These are phyloP conservation scores for Trichosurus vulpecula DNA, from an alignment of 2,797 vertebrate genomes.

Conservation along the genomic window DNA sequence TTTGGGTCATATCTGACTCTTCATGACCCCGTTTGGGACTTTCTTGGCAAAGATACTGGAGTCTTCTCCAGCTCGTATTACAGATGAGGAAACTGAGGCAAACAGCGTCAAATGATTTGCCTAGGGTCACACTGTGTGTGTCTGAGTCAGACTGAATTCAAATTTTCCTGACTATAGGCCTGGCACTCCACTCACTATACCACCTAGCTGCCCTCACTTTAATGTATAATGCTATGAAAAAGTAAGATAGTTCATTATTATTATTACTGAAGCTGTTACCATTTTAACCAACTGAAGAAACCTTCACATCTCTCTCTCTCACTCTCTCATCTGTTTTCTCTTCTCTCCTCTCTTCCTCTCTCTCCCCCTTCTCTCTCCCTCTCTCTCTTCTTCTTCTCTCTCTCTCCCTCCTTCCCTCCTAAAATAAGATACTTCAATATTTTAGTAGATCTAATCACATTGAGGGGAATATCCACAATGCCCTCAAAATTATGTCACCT, in stretches of 20 bases:
- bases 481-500: too few species aligned
- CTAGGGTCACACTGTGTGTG: neutral
- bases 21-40: neutral
- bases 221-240: neutral
- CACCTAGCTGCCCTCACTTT: neutral
- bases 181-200: neutral
- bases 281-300: too few species aligned
- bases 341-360: neutral
- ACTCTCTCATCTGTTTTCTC: neutral
- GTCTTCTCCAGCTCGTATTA: neutral
- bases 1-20: neutral
- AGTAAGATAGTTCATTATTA: neutral
- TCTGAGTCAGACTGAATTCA: neutral
- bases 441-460: too few species aligned
- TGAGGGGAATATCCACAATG: too few species aligned
- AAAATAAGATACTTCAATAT: too few species aligned
- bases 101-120: neutral
- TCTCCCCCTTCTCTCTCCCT: neutral
- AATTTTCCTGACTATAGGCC: neutral
- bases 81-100: neutral
- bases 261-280: too few species aligned
- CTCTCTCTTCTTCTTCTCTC: neutral
- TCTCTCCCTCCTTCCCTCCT: neutral
- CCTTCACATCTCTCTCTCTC: neutral
- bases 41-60: neutral